Evolutionary conservation across 2,113 vertebrate species (phyloP).

Genomic region (Brachypodius melanocephalos): DNA sequence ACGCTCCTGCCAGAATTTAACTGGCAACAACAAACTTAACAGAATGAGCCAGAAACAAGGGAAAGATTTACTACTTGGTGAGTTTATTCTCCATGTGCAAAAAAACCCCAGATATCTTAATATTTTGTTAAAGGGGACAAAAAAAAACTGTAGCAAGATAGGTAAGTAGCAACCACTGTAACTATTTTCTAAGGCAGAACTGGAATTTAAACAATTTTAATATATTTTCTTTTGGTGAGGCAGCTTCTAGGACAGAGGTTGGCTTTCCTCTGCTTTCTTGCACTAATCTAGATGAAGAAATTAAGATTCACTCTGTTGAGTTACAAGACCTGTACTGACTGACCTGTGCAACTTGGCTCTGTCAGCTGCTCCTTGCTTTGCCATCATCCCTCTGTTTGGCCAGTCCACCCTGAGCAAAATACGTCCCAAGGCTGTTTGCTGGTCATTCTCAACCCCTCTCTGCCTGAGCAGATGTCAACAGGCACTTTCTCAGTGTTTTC

Average conservation of each 20-base stretch:
- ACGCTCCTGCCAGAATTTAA: background rate
- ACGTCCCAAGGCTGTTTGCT: background rate
- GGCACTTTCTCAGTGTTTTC: background rate
- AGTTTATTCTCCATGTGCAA: background rate
- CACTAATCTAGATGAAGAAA: background rate
- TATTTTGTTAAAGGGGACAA: background rate
- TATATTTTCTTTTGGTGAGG: background rate
- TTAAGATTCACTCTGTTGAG: background rate
- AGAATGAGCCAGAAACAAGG: background rate
- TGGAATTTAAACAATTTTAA: background rate
- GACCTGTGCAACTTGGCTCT: background rate
- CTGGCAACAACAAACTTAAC: background rate
- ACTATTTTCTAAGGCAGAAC: background rate
- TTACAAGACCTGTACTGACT: background rate
- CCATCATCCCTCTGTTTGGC: background rate
- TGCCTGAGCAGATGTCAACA: background rate
- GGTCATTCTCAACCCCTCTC: background rate
- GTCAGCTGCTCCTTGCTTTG: background rate
- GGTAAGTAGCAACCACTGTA: background rate
- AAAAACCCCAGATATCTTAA: background rate
- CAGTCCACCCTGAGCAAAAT: background rate
- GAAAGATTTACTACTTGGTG: background rate
- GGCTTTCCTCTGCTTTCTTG: background rate
- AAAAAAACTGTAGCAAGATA: background rate
- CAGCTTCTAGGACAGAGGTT: background rate